Conservation (phyloP, 2,888 invertebrate species). For the Tetheella fluctuosa region DNA sequence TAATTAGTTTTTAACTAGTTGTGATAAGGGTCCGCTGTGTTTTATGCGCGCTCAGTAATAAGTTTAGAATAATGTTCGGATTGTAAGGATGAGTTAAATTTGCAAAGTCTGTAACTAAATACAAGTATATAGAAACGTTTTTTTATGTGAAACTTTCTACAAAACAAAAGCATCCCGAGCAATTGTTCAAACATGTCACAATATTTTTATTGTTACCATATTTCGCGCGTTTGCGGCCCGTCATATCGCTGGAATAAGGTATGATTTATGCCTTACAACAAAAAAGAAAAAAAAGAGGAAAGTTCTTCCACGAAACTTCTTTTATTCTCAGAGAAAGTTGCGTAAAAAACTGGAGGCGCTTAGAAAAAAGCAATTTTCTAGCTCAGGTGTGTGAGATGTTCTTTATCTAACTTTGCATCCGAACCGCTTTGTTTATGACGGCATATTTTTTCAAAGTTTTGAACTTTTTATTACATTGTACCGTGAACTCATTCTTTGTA, state of each 20-base stretch:
- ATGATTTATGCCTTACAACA: conserved; percentile 71
- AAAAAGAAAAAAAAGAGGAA: conserved; percentile 66
- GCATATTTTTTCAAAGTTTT: conserved; percentile 81
- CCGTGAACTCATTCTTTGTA: conserved; percentile 61
- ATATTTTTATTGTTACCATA: conserved; percentile 77
- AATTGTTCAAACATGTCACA: conserved; percentile 72
- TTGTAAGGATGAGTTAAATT: conserved; percentile 48
- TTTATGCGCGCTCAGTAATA: conserved; percentile 75
- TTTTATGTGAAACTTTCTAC: conserved; percentile 44
- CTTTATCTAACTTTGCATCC: conserved; percentile 85
- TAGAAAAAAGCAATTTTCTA: conserved; percentile 84
- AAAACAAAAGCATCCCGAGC: conserved; percentile 57
- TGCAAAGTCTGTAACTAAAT: conserved; percentile 39
- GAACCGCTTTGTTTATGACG: conserved; percentile 81
- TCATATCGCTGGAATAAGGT: conserved; percentile 64
- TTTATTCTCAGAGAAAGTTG: conserved; percentile 82
- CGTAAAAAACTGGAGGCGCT: conserved; percentile 82
- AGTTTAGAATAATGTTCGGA: conserved; percentile 64
- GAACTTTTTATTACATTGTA: conserved; percentile 80
- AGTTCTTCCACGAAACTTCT: conserved; percentile 80
- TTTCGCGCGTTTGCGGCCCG: conserved; percentile 64
- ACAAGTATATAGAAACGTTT: conserved; percentile 36
- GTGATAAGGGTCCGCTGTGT: conserved; percentile 80
- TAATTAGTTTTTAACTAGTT: conserved; percentile 85
- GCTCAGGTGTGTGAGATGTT: conserved; percentile 85